Evolutionary conservation across 2,797 vertebrate species (phyloP).

Genomic region (Cheirogaleus major): DNA sequence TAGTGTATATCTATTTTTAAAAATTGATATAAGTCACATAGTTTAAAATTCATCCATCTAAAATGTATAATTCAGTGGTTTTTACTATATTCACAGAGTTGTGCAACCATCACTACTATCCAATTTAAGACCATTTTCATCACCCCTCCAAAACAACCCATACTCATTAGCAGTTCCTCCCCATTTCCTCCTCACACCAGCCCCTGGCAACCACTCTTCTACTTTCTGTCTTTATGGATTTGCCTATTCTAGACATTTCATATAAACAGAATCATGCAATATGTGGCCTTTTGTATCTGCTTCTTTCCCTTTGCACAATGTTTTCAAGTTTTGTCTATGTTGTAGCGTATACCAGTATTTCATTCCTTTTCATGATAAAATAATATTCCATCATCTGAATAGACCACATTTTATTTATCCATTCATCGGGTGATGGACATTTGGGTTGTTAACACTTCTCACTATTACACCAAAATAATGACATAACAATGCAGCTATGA

Average conservation of each 20-base stretch:
- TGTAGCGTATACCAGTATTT: neutral
- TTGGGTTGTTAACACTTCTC: neutral
- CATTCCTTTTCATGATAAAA: neutral
- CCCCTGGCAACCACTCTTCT: neutral
- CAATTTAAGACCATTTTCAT: neutral
- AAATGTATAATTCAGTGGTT: neutral
- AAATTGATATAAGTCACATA: neutral
- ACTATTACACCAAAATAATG: neutral
- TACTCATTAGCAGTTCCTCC: neutral
- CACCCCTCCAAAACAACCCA: neutral
- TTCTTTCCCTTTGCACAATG: neutral
- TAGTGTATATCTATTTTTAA: neutral
- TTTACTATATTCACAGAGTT: neutral
- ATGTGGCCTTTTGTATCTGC: neutral
- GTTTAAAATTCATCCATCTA: too few species aligned
- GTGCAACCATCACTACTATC: neutral
- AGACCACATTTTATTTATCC: neutral
- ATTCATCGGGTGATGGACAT: neutral
- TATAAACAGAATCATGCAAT: neutral
- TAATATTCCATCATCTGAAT: neutral
- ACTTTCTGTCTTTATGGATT: neutral
- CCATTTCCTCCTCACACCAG: neutral
- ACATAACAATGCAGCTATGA: neutral
- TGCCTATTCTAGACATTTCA: neutral
- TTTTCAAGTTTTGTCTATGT: neutral